Conservation (phyloP, 2,888 invertebrate species). For the Apomyelois bistriatella region DNA sequence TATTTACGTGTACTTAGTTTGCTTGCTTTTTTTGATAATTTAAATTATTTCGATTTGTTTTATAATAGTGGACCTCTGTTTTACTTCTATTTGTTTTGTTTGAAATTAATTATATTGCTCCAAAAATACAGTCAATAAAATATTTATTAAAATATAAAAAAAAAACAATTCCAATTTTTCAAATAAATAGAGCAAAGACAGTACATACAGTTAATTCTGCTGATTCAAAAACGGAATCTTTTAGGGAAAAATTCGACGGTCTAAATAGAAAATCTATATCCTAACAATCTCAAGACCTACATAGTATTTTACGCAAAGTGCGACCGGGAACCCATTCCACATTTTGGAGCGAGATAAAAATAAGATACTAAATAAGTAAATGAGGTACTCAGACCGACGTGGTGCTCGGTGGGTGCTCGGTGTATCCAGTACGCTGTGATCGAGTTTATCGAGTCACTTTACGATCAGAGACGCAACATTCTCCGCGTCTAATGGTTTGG, state of each 20-base stretch:
- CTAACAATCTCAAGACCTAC: neutral
- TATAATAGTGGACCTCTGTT: too few species aligned
- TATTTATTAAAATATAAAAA: too few species aligned
- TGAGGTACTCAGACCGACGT: conserved; percentile 11
- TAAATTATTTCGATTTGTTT: too few species aligned
- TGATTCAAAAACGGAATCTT: too few species aligned
- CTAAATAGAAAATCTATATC: neutral
- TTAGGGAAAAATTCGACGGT: too few species aligned
- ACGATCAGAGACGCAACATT: conserved; percentile 19
- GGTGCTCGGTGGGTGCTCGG: conserved; percentile 2
- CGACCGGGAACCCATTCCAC: neutral
- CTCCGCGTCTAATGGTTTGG: conserved; percentile 9
- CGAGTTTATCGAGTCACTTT: conserved; percentile 28
- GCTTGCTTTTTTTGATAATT: neutral
- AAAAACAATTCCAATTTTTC: too few species aligned
- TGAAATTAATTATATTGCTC: too few species aligned
- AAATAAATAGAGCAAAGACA: too few species aligned
- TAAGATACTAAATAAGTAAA: conserved; percentile 11
- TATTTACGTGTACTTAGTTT: neutral
- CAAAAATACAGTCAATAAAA: too few species aligned
- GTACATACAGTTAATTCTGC: too few species aligned
- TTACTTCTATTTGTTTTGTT: too few species aligned
- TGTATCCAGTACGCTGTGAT: conserved; percentile 11
- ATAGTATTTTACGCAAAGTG: conserved; percentile 5
- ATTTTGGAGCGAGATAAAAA: conserved; percentile 5